phyloP scores from a whole-genome alignment of 2,113 vertebrate species.

The Leucoraja erinaceus region DNA sequence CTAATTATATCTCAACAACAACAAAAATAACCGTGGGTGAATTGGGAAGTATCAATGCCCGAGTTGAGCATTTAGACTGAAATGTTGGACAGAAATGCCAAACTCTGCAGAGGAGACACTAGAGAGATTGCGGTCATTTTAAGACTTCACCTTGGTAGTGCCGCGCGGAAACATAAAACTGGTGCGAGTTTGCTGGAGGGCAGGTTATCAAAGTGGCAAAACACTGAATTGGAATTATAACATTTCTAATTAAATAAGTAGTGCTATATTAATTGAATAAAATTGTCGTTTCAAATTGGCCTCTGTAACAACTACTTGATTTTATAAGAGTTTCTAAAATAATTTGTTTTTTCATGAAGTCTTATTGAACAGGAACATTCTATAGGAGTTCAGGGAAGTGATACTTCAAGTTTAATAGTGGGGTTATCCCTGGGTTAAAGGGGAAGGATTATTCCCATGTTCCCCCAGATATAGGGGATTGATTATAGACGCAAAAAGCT shows the following conservation, averaged over 20 bases:
- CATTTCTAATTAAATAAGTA: constrained; percentile 18
- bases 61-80: not conserved
- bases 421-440: not conserved
- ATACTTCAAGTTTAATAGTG: not conserved
- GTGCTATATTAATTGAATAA: not conserved
- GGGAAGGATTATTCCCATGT: not conserved
- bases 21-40: not conserved
- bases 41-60: not conserved
- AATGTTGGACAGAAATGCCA: not conserved
- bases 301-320: not conserved
- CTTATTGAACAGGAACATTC: not conserved
- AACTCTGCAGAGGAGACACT: not conserved
- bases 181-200: not conserved
- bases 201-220: not conserved
- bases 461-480: no score
- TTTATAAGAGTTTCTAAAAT: not conserved
- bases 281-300: not conserved
- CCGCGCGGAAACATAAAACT: not conserved
- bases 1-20: not conserved
- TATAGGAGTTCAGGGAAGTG: not conserved
- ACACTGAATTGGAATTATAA: not conserved
- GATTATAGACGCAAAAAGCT: no score
- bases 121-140: not conserved
- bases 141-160: not conserved
- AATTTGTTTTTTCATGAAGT: not conserved